A percentile compares a stretch with the other conserved stretches of the same genome.
phyloP scores from a whole-genome alignment of 2,113 vertebrate species.

The Orycteropus afer region DNA sequence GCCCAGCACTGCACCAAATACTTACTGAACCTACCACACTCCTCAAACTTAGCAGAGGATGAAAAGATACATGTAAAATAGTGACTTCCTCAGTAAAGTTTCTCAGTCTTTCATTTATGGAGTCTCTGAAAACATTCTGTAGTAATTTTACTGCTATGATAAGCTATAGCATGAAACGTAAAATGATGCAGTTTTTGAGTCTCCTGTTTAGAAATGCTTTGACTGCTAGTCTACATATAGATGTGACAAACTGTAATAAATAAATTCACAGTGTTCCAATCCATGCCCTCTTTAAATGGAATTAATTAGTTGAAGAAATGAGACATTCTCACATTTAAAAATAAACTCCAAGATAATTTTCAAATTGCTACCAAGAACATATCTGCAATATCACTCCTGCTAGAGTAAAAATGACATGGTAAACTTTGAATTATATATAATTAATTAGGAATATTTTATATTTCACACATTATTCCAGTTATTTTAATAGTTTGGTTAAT shows the following conservation, averaged over 20 bases:
- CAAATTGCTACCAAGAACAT: slow-evolving; percentile 58
- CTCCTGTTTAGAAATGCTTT: slow-evolving; percentile 42
- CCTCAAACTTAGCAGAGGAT: neutral
- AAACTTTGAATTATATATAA: neutral
- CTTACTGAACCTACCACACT: neutral
- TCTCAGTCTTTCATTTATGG: neutral
- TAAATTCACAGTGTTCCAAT: slow-evolving; percentile 42
- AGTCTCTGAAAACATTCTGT: neutral
- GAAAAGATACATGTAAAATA: neutral
- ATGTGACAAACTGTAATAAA: slow-evolving; percentile 32
- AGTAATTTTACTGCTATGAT: neutral
- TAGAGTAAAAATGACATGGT: neutral
- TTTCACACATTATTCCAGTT: neutral
- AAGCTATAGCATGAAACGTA: neutral
- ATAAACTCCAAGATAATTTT: slow-evolving; percentile 73
- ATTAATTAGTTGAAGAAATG: slow-evolving; percentile 70
- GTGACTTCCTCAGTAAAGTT: neutral
- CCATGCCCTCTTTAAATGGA: slow-evolving; percentile 46
- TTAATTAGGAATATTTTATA: neutral
- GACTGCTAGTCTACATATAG: slow-evolving; percentile 44
- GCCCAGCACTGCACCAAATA: neutral
- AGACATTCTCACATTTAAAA: slow-evolving; percentile 74
- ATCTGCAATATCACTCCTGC: slow-evolving; percentile 38
- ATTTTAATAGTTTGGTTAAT: neutral
- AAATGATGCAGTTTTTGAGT: neutral